Evolutionary conservation across 2,113 vertebrate genomes (phyloP), one percentile per base, ranked within the genome.

Genomic region (Dasypus novemcinctus): DNA sequence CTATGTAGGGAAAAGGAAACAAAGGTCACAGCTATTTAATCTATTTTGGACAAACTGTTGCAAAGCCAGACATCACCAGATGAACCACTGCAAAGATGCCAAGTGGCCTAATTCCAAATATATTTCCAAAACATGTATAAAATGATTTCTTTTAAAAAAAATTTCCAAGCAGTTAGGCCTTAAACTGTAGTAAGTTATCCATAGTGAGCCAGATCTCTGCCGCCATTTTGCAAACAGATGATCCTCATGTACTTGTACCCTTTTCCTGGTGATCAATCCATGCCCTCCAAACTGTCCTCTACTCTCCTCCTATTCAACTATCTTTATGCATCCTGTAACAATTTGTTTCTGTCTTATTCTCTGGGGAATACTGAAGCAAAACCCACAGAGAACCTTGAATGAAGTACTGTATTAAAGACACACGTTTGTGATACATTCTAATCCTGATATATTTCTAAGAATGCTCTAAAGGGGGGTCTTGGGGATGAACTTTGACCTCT

Each of bases 101-200:
- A 80, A 76, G 15, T 36, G 31, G 80, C 66, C 27, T 38, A 59
- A 43, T 64, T 92, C 71, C 80, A 93, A 87, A 69, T 21, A 74
- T 20, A 36, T 74, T 91, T 81, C 63, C 54, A 87, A 93, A 87
- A 57, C 4, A 72, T 41, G 46, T 57, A 88, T 27, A 91, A 90
- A 94, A 83, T 74, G 46, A 91, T 23, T 38, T 82, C 68, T 86
- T 83, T 15, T 4, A n/a, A n/a, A n/a, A 27, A 49, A 33, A 78
- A 59, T 69, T 86, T 87, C 52, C 66, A 96, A 79, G 90, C 71
- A 95, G 76, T 82, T 20, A 66, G n/a, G 41, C 15, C 52, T 82
- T 75, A 43, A 33, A 61, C 23, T 57, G 2, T 71, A 81, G 14
- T 52, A 54, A 54, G 68, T 79, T 52, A 72, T 68, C 64, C 92